A percentile compares a stretch with the other conserved stretches of the same genome.
Conservation (phyloP, 35 echinoderm and acorn worm species). For the Heliocidaris erythrogramma region DNA sequence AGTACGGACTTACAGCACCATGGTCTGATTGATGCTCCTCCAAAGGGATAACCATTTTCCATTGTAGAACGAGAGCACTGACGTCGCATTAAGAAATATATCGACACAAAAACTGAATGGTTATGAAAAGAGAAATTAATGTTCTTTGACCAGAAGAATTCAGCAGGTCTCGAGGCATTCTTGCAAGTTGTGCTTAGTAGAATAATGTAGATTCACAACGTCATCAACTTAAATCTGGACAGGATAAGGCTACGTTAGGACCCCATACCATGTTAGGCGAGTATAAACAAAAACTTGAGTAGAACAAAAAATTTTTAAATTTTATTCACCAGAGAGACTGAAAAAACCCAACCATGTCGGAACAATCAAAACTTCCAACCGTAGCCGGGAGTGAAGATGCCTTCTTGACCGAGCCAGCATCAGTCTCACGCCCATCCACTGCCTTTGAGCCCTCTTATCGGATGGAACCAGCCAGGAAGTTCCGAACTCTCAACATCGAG, state of each 20-base stretch:
- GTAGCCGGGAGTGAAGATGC: constrained; percentile 21
- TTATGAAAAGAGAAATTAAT: background rate
- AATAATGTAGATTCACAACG: background rate
- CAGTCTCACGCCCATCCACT: constrained; percentile 43
- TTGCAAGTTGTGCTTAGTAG: background rate
- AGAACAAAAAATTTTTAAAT: background rate
- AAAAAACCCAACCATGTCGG: background rate
- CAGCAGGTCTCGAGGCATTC: too few species aligned
- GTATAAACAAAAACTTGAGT: background rate
- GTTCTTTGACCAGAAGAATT: background rate
- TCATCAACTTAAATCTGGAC: background rate
- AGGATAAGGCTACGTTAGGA: background rate
- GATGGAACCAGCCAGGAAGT: constrained; percentile 65
- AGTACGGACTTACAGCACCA: background rate
- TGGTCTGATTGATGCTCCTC: too few species aligned
- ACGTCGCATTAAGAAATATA: background rate
- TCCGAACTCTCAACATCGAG: constrained; percentile 58
- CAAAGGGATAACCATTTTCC: too few species aligned
- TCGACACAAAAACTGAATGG: background rate
- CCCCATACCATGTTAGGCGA: background rate
- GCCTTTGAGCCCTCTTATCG: constrained; percentile 78
- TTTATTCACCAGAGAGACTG: background rate
- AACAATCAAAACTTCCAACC: background rate
- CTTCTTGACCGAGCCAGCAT: constrained; percentile 29
- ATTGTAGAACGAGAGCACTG: too few species aligned